Conservation (phyloP, 2,888 invertebrate species). For the Nyleta sp. region DNA sequence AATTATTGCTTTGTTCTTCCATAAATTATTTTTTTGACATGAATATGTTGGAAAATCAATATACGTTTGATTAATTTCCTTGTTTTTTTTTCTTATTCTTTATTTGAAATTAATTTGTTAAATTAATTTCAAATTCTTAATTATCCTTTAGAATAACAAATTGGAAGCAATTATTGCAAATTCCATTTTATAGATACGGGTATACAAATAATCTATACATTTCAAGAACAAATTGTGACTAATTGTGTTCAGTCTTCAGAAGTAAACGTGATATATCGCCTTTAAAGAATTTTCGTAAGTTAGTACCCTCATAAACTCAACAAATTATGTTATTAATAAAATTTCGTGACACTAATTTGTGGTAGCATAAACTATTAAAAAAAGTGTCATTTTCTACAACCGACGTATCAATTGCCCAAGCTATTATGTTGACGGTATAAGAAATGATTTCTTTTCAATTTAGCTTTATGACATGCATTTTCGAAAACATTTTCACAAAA, state of each 20-base stretch:
- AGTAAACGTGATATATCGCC: not conserved
- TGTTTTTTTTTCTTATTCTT: slow-evolving; percentile 20
- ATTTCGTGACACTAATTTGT: slow-evolving; percentile 5
- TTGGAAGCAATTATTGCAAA: not conserved
- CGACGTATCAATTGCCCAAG: too few species aligned
- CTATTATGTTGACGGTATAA: too few species aligned
- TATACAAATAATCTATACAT: not conserved
- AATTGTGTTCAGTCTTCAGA: slow-evolving; percentile 3
- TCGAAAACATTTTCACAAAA: not conserved
- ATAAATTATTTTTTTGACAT: too few species aligned
- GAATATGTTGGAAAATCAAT: too few species aligned
- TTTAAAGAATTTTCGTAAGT: slow-evolving; percentile 1
- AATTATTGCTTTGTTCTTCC: too few species aligned
- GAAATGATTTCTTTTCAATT: slow-evolving; percentile 11
- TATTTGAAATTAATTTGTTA: slow-evolving; percentile 4
- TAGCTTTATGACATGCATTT: not conserved
- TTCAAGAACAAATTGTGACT: slow-evolving; percentile 7
- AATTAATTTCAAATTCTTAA: not conserved
- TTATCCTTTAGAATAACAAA: not conserved
- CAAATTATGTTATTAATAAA: not conserved
- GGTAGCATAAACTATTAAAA: not conserved
- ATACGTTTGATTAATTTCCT: too few species aligned
- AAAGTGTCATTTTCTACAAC: not conserved
- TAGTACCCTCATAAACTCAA: slow-evolving; percentile 9
- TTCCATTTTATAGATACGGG: slow-evolving; percentile 7